Percentiles rank a stretch among this genome's conserved stretches.
Evolutionary conservation across 1,140 invertebrate species (phyloP).

Genomic region (fruit fly (Drosophila melanogaster)): DNA sequence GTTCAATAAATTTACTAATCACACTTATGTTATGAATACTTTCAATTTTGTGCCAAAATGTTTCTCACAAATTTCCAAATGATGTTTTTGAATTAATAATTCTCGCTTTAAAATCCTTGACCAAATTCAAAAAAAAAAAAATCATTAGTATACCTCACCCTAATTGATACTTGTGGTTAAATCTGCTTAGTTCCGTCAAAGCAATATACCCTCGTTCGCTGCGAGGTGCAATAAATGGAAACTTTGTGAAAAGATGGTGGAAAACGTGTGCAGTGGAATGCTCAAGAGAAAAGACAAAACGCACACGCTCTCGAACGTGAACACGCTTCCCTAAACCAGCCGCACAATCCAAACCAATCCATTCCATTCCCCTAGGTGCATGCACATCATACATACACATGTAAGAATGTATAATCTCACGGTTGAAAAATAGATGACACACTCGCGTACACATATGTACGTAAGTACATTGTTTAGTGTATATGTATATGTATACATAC

Average conservation of each 20-base stretch:
- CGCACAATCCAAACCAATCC: slow-evolving; percentile 3
- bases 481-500: slow-evolving; percentile 4
- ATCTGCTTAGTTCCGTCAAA: neutral
- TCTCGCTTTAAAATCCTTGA: too few species aligned
- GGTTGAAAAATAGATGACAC: slow-evolving; percentile 59
- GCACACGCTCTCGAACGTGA: slow-evolving; percentile 35
- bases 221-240: slow-evolving; percentile 27
- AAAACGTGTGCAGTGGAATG: slow-evolving; percentile 71
- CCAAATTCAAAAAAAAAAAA: too few species aligned
- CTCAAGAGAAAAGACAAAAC: slow-evolving; percentile 56
- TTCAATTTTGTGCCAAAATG: too few species aligned
- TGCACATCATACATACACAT: slow-evolving; percentile 8
- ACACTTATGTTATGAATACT: too few species aligned
- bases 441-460: slow-evolving; percentile 3
- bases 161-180: neutral
- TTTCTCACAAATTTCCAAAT: too few species aligned
- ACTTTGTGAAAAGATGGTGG: slow-evolving; percentile 44
- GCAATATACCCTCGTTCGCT: slow-evolving; percentile 7
- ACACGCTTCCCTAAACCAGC: slow-evolving; percentile 8
- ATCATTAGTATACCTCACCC: too few species aligned
- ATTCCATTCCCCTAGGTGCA: slow-evolving; percentile 16
- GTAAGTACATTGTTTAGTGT: neutral
- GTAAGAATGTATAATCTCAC: slow-evolving; percentile 47
- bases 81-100: too few species aligned
- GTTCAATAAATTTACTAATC: too few species aligned